Evolutionary conservation across 1,140 invertebrate species (phyloP), one percentile per base, ranked within the genome.

Genomic region (Hyposmocoma kahamanoa): DNA sequence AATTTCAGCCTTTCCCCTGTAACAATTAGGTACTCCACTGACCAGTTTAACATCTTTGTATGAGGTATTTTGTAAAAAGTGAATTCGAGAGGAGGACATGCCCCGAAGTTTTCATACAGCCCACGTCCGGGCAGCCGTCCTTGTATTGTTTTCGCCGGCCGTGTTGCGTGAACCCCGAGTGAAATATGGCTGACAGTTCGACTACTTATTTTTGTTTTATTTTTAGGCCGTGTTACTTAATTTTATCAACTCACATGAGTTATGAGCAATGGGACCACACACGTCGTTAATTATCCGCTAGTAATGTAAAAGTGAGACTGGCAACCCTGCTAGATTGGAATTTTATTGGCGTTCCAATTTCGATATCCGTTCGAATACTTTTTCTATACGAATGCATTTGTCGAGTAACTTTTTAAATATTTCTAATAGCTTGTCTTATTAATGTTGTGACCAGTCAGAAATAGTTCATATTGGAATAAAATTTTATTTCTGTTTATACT

Each of bases 241-340:
- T 83, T 83, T 84, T 84, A 84, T 84, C 72, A 79, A 84, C 67
- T 74, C 73, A 61, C 72, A 80, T 83, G 77, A 83, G 62, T 84
- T 84, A 83, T 84, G 75, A 75, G 71, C 69, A 59, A 51, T 53
- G 62, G 56, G 81, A 81, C 81, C 79, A 84, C 79, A 84, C 79
- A 72, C 72, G 65, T 69, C 50, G 64, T 72, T 82, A 80, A 82
- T 80, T 84, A 77, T 65, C 56, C 58, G 47, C 53, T 63, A 63
- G 60, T 62, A 55, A 60, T 59, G 51, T 57, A 43, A n/a, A 42
- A 32, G 38, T 41, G 38, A 19, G 38, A 13, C 32, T 41, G 38
- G 38, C 22, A 41, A 20, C 19, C 19, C 32, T 17, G 32, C 32
- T 36, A 30, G 28, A 30, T 30, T 17, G 32, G 32, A 36, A 36